Evolutionary conservation across 2,113 vertebrate genomes (phyloP).

Genomic region (Dasyornis broadbenti): DNA sequence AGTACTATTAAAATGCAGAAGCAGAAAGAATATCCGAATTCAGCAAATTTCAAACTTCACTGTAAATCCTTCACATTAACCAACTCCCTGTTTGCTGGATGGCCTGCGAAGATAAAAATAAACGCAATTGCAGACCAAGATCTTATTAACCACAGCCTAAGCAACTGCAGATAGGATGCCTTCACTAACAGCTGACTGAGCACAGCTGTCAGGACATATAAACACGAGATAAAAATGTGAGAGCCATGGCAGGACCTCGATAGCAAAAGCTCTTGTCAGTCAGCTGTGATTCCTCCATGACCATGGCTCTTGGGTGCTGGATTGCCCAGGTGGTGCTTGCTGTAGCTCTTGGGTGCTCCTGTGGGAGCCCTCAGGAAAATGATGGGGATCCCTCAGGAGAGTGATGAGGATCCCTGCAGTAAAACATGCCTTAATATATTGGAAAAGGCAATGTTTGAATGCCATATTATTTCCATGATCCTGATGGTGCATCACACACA

Average conservation of each 20-base stretch:
- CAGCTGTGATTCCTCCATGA: neutral
- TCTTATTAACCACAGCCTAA: neutral
- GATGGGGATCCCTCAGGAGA: neutral
- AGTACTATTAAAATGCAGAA: neutral
- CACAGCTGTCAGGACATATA: neutral
- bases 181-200: neutral
- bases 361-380: neutral
- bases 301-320: fast-evolving
- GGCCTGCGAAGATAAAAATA: neutral
- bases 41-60: neutral
- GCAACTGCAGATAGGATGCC: neutral
- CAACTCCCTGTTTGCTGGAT: neutral
- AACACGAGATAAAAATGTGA: neutral
- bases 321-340: neutral
- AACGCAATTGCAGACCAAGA: neutral
- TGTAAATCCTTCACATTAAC: neutral
- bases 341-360: neutral
- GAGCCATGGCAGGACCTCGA: neutral
- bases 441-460: neutral
- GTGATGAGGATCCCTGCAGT: neutral
- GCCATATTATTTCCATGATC: neutral
- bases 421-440: neutral
- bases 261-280: neutral
- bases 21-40: neutral
- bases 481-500: neutral